Base-by-base conservation (phyloP, 2,888 invertebrate species). In the Pammene aurita region DNA sequence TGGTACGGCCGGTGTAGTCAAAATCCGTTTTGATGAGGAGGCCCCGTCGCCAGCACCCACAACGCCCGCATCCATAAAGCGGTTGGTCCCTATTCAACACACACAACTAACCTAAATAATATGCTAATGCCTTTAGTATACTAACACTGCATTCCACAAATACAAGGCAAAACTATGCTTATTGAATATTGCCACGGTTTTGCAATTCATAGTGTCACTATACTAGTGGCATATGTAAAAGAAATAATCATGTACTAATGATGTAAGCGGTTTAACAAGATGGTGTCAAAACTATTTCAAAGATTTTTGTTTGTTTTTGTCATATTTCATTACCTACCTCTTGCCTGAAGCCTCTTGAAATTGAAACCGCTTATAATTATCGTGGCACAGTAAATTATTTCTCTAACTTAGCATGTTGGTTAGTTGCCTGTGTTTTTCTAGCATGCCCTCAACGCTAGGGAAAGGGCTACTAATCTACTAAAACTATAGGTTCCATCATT, bases 1-100 rank as follows among this genome's bases (percentile, higher is more conserved):
- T 78, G 94, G 94, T 75, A 93, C 93, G 73, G 93, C 94, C 74
- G 94, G 94, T 84, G 93, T 94, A 83, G 93, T 94, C 85, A 94
- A 93, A 90, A 89, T 94, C 77, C 90, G 84, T 76, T 89, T 89
- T 82, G 93, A 93, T 78, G 93, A 93, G 80, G 93, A 92, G 80
- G 89, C 86, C 71, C 91, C 91, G 0, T 91, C 92, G 72, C 92
- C 93, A 65, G 88, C 91, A 67, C 93, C 92, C 75, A 91, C 92
- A 82, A 93, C 93, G 79, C 93, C 93, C 69, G 90, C 92, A 77
- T 93, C 93, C 74, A 87, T 91, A 74, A 93, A 93, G 87, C 93
- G 93, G 93, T 93, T 92, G 88, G 92, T 92, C 78, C 76, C 80
- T 84, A 80, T 78, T 54, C n/a, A 54, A 54, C 34, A 54, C n/a